A percentile compares a stretch with the other conserved stretches of the same genome.
These are phyloP conservation scores for Sycobia sp. DNA, from an alignment of 1,140 invertebrate genomes.

Conservation along the genomic window DNA sequence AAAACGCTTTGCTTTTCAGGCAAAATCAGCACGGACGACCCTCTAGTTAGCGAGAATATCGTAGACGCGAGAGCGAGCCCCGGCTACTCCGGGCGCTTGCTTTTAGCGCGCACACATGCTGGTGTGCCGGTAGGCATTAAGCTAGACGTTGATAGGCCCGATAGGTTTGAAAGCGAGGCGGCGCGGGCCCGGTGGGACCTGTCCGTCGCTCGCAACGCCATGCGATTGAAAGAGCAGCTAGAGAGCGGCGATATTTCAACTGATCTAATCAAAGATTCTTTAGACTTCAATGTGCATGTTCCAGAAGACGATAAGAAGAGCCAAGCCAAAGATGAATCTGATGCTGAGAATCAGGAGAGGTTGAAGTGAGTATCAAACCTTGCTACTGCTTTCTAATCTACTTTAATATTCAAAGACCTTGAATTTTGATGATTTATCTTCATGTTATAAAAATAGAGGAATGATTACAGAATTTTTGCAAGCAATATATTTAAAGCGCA, in stretches of 20 bases:
- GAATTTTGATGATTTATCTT: too few species aligned
- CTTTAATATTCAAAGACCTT: too few species aligned
- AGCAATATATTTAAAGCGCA: too few species aligned
- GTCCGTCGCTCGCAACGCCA: conserved; percentile 63
- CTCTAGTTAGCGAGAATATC: conserved; percentile 11
- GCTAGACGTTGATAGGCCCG: conserved; percentile 60
- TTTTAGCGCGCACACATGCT: conserved; percentile 64
- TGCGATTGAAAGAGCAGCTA: conserved; percentile 65
- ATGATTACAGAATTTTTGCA: too few species aligned
- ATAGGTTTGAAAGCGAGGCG: conserved; percentile 59
- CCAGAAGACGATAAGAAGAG: conserved; percentile 63
- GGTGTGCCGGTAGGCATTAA: conserved; percentile 68
- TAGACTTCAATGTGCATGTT: conserved; percentile 63
- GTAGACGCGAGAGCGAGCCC: conserved; percentile 33
- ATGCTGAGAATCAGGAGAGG: conserved; percentile 49
- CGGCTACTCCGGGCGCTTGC: conserved; percentile 43
- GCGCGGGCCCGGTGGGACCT: conserved; percentile 67
- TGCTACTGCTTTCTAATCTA: too few species aligned
- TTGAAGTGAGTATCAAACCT: conserved; percentile 42
- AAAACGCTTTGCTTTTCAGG: conserved; percentile 44
- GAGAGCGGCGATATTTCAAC: conserved; percentile 67
- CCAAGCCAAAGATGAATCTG: conserved; percentile 47
- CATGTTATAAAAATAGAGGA: too few species aligned
- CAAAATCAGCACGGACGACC: conserved; percentile 38
- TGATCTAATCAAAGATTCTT: conserved; percentile 64